These are phyloP conservation scores for Boulengeromyrus knoepffleri DNA, from an alignment of 2,113 vertebrate genomes.

Conservation along the genomic window DNA sequence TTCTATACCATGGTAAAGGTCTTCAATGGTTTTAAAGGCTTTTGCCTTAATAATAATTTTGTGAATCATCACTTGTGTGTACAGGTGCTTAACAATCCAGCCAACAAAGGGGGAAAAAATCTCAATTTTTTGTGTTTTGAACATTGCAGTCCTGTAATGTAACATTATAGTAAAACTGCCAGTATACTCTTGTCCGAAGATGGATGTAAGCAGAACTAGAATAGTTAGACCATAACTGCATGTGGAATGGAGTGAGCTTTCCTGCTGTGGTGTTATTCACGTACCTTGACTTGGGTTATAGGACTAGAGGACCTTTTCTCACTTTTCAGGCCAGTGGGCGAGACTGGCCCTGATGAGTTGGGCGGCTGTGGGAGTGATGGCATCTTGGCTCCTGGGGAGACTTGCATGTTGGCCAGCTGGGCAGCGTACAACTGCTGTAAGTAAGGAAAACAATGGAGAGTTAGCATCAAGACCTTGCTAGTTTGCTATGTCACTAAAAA, in stretches of 20 bases:
- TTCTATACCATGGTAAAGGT: not conserved
- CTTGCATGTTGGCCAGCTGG: constrained; percentile 98
- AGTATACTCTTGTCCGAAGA: not conserved
- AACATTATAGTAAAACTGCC: not conserved
- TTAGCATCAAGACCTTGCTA: constrained; percentile 58
- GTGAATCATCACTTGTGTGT: not conserved
- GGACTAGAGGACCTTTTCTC: constrained; percentile 97
- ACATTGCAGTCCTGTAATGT: not conserved
- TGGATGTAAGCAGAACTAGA: not conserved
- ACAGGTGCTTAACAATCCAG: not conserved
- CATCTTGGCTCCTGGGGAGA: constrained; percentile 98
- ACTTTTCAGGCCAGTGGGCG: constrained; percentile 92
- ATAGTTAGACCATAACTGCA: not conserved
- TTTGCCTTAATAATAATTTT: not conserved
- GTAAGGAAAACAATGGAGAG: constrained; percentile 50
- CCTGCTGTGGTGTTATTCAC: not conserved
- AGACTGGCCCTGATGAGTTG: constrained; percentile 81
- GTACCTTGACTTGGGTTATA: constrained; percentile 92
- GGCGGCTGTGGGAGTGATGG: constrained; percentile 85
- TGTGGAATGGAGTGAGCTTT: not conserved
- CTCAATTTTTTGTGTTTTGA: not conserved
- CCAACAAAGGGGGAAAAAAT: not conserved
- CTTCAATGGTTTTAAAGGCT: not conserved
- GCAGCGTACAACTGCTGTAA: constrained; percentile 95
- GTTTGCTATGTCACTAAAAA: constrained; percentile 48